Conservation (phyloP, 2,888 invertebrate species). For the Hypena proboscidalis region DNA sequence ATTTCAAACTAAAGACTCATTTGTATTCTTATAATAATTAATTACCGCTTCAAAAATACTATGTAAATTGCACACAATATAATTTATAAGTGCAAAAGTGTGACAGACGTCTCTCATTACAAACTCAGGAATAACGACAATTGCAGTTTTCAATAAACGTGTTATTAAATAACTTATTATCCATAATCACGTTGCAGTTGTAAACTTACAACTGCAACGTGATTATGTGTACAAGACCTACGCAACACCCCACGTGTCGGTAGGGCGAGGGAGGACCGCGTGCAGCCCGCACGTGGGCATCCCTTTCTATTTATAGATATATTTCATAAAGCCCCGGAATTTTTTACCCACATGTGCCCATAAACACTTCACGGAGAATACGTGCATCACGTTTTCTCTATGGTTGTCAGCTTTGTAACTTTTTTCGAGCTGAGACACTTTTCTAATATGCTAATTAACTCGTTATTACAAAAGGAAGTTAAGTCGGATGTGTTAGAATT, state of each 20-base stretch:
- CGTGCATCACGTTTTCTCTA: constrained; percentile 13
- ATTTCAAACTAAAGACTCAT: too few species aligned
- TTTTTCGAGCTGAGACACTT: neutral
- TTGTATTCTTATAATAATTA: too few species aligned
- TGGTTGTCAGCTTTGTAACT: constrained; percentile 6
- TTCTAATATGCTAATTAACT: too few species aligned
- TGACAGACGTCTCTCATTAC: too few species aligned
- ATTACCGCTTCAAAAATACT: too few species aligned
- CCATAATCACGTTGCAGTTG: constrained; percentile 14
- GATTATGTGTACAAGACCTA: constrained; percentile 13
- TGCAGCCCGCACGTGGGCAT: constrained; percentile 11
- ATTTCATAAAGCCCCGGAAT: constrained; percentile 14
- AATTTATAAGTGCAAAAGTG: too few species aligned
- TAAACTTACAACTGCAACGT: too few species aligned
- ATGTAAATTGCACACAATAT: too few species aligned
- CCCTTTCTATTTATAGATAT: constrained; percentile 20
- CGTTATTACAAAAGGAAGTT: too few species aligned
- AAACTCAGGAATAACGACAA: too few species aligned
- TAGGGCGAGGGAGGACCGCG: constrained; percentile 18
- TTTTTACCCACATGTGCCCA: constrained; percentile 16
- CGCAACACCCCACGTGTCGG: constrained; percentile 12
- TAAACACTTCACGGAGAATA: constrained; percentile 15
- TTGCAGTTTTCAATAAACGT: neutral
- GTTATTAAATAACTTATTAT: neutral
- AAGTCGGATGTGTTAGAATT: too few species aligned